Evolutionary conservation across 1,140 invertebrate genomes (phyloP), one percentile per base, ranked within the genome.

Genomic region (Drosophila chauvacae): DNA sequence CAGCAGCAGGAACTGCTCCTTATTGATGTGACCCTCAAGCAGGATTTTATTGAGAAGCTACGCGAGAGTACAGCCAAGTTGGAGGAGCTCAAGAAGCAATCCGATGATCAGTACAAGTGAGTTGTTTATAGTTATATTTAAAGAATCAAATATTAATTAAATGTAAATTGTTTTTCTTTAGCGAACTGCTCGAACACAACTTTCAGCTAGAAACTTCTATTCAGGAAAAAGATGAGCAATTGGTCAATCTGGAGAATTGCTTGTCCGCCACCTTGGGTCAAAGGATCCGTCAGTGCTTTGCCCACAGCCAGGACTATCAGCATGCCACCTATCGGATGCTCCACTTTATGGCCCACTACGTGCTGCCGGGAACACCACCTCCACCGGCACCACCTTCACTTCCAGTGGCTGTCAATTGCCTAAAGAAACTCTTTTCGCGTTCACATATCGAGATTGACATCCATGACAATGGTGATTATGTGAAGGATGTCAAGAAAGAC

Each of bases 261-360:
- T 63, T 91, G n/a, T 79, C 84, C 10, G 90, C 81, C 68, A 91
- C 90, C 0, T 45, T 91, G 66, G 88, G 85, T 2, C 79, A 91
- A 11, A 82, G 88, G 26, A 77, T 91, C 2, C 79, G 81, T 1
- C 81, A 85, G 26, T 90, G 81, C 37, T 78, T 88, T 13, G 59
- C 69, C 39, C 73, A 85, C 39, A 53, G 68, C 10, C 63, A 75
- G 41, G 33, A 39, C 7, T 91, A 91, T 51, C 81, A 90, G 11
- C 69, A 75, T 37, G 81, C 85, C 61, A 91, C 90, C 7, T 80
- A 70, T 33, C 73, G 77, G 5, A 63, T 91, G 64, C 62, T 91
- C 14, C 81, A 91, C 59, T 82, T 91, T 35, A 70, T 91, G 16
- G 90, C 88, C 26, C 78, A 82, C 35, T 85, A 72, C 55, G 80